Evolutionary conservation across 1,140 invertebrate species (phyloP).

Genomic region (Neotoxoptera formosana): DNA sequence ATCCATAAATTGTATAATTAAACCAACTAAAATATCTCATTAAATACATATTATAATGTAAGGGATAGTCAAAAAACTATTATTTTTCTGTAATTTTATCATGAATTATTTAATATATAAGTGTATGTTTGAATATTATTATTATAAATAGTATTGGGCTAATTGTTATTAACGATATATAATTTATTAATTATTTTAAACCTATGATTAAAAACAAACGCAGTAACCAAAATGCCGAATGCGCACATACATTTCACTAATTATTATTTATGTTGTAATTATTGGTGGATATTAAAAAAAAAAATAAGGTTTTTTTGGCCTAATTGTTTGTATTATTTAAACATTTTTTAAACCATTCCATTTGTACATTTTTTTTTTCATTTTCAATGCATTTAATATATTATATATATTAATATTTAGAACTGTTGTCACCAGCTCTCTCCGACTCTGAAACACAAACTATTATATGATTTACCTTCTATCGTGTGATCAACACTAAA

Average conservation of each 20-base stretch:
- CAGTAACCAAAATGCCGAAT: not conserved
- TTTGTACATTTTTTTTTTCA: constrained; percentile 4
- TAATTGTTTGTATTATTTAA: not conserved
- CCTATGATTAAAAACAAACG: not conserved
- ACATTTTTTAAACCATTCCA: not conserved
- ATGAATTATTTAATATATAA: constrained; percentile 10
- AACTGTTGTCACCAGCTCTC: not conserved
- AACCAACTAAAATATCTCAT: not conserved
- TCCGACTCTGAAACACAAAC: not conserved
- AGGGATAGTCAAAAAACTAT: not conserved
- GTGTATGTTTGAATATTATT: not conserved
- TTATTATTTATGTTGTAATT: not conserved
- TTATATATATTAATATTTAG: not conserved
- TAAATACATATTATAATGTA: not conserved
- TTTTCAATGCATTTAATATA: not conserved
- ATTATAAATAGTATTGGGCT: constrained; percentile 6
- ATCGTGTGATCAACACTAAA: not conserved
- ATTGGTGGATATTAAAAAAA: not conserved
- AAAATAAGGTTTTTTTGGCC: not conserved
- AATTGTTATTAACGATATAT: constrained; percentile 20
- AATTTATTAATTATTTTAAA: not conserved
- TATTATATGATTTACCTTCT: not conserved
- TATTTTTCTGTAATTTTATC: not conserved
- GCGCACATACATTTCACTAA: not conserved
- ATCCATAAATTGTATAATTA: not conserved